Conservation (phyloP, 2,797 vertebrate genomes). For the Sternarchorhynchus goeldii region DNA sequence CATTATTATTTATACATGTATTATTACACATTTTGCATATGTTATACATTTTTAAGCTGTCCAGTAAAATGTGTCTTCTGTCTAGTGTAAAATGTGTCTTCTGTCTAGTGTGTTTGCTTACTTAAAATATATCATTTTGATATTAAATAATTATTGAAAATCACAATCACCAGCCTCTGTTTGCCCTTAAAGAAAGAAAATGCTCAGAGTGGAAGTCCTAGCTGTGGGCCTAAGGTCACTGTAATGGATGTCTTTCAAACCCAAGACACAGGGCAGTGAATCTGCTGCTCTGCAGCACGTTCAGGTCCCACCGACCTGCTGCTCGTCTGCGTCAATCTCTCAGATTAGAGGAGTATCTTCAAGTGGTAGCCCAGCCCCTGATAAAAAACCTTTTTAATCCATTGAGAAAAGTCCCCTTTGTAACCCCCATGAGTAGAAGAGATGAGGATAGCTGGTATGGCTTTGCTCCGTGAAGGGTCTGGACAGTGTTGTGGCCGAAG, state of each 20-base stretch:
- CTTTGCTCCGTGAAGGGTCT: slow-evolving; percentile 69
- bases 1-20: too few relatives aligned
- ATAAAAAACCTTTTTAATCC: slow-evolving; percentile 82
- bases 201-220: neutral
- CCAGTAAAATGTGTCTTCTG: too few relatives aligned
- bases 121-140: too few relatives aligned
- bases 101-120: too few relatives aligned
- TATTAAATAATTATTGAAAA: neutral
- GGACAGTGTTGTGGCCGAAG: slow-evolving; percentile 76
- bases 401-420: slow-evolving; percentile 67
- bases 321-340: slow-evolving; percentile 61
- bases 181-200: neutral
- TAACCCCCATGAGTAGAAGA: slow-evolving; percentile 57
- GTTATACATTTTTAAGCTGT: too few relatives aligned
- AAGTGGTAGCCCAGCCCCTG: slow-evolving; percentile 70
- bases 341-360: slow-evolving; percentile 73
- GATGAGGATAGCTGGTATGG: slow-evolving; percentile 58
- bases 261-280: neutral
- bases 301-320: slow-evolving; percentile 14
- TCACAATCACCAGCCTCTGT: neutral
- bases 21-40: too few relatives aligned
- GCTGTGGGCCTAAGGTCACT: neutral
- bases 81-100: too few relatives aligned
- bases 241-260: slow-evolving; percentile 6
- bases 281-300: neutral